phyloP scores from a whole-genome alignment of 2,113 vertebrate species.

The Sminthopsis crassicaudata region DNA sequence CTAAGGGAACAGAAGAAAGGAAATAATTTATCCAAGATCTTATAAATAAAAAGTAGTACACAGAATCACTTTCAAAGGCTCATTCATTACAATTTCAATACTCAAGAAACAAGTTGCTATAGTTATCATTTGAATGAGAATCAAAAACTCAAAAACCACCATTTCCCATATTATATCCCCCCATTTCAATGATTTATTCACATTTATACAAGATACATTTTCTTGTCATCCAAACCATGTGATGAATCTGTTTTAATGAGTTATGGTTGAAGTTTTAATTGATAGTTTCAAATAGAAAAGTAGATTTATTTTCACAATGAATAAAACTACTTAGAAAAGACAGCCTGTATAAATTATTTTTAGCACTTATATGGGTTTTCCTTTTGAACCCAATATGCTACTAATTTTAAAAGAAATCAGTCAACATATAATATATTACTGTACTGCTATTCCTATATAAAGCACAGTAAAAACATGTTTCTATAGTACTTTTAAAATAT shows the following conservation, averaged over 20 bases:
- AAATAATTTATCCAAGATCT: not conserved
- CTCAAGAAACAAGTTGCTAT: constrained; percentile 59
- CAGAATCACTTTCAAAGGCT: not conserved
- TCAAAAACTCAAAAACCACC: constrained; percentile 77
- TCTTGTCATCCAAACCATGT: constrained; percentile 78
- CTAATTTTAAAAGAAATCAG: constrained; percentile 84
- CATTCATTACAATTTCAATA: constrained; percentile 23
- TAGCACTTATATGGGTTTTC: constrained; percentile 73
- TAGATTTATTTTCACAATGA: constrained; percentile 84
- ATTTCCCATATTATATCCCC: constrained; percentile 78
- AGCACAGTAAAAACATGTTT: constrained; percentile 65
- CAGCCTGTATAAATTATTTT: constrained; percentile 82
- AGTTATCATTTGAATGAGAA: constrained; percentile 81
- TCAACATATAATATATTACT: constrained; percentile 79
- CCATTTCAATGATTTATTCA: constrained; percentile 81
- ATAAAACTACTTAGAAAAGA: constrained; percentile 80
- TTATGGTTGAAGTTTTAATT: constrained; percentile 83
- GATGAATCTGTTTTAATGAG: constrained; percentile 84
- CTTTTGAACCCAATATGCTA: constrained; percentile 71
- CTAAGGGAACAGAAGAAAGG: not conserved
- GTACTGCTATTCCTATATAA: constrained; percentile 67
- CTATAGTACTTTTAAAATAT: constrained; percentile 77
- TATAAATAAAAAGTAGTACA: not conserved
- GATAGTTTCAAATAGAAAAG: constrained; percentile 81
- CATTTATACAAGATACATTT: constrained; percentile 83